Evolutionary conservation across 2,888 invertebrate genomes (phyloP).

Genomic region (Furcula furcula): DNA sequence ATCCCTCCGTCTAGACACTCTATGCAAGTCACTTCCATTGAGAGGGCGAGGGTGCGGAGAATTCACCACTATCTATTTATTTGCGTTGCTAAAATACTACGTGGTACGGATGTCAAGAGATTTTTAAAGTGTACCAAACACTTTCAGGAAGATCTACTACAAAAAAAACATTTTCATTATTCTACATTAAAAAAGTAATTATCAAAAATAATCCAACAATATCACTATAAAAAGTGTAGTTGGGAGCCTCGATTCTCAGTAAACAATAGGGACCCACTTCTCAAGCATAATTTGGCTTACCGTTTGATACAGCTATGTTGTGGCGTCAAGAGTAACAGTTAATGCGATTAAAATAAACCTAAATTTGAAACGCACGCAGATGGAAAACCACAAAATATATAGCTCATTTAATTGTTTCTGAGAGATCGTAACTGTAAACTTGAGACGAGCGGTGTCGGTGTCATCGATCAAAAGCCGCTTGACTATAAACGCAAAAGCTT

Average conservation of each 20-base stretch:
- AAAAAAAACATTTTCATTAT: no score
- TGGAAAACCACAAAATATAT: conserved; percentile 45
- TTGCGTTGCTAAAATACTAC: conserved; percentile 70
- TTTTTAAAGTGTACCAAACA: conserved; percentile 25
- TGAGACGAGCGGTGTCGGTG: conserved; percentile 16
- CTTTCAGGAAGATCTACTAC: no score
- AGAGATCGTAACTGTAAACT: conserved; percentile 27
- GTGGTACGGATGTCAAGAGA: conserved; percentile 61
- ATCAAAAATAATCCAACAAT: conserved; percentile 1
- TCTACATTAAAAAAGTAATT: no score
- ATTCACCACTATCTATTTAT: conserved; percentile 72
- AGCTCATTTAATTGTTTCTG: conserved; percentile 39
- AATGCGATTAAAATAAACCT: conserved; percentile 58
- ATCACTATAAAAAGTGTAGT: conserved; percentile 20
- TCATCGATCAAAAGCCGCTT: conserved; percentile 33
- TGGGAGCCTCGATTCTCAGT: conserved; percentile 42
- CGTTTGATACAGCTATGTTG: conserved; percentile 56
- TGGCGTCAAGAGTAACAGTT: conserved; percentile 63
- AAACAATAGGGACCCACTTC: conserved; percentile 73
- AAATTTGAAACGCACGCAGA: conserved; percentile 48
- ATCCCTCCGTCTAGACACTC: conserved; percentile 78
- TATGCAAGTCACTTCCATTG: conserved; percentile 64
- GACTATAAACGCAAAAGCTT: conserved; percentile 16
- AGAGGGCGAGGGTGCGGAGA: conserved; percentile 70
- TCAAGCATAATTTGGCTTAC: conserved; percentile 75